Base-by-base conservation (phyloP, 2,888 invertebrate species). In the Troilus luridus region DNA sequence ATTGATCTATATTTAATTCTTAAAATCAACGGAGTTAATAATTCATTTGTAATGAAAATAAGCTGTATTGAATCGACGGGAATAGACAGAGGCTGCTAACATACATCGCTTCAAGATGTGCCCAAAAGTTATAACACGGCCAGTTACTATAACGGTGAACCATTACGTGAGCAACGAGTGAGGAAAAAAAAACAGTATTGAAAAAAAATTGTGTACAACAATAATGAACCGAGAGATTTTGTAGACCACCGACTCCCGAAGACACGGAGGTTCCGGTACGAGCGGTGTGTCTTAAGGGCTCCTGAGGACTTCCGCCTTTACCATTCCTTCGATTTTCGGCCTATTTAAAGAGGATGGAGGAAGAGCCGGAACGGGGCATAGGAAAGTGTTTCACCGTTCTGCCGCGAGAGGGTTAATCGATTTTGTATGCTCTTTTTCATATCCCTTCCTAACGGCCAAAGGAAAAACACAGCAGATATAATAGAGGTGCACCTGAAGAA, bases 371-470 rank as follows among this genome's bases (percentile, higher is more conserved):
- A 64, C 89, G 12, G 11, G 21, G 41, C 24, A 64, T 89, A 54
- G 1, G 64, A 89, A 89, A 89, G 89, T 89, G 89, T 89, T 89
- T 89, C 89, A 90, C 77, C 90, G 81, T 81, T 72, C 90, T 81
- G 81, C 41, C 24, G n/a, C n/a, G 24, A n/a, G 17, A 24, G 77
- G 77, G 58, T 81, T 90, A 90, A 90, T 90, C 90, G 90, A 90
- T 90, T 90, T 90, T 77, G 77, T 90, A 90, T 90, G 90, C 90
- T 90, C 67, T 81, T 90, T 90, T 90, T 90, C 81, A 81, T 72
- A 90, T 90, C 58, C 56, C 81, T 81, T 58, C 90, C 90, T 54
- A 72, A 58, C 67, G 89, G 41, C 64, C 60, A 67, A 90, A 77
- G 77, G 60, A 64, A 64, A 62, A 64, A 64, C 60, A 88, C 64